Evolutionary conservation across 1,140 invertebrate genomes (phyloP), one percentile per base, ranked within the genome.

Genomic region (Magallana ariakensis): DNA sequence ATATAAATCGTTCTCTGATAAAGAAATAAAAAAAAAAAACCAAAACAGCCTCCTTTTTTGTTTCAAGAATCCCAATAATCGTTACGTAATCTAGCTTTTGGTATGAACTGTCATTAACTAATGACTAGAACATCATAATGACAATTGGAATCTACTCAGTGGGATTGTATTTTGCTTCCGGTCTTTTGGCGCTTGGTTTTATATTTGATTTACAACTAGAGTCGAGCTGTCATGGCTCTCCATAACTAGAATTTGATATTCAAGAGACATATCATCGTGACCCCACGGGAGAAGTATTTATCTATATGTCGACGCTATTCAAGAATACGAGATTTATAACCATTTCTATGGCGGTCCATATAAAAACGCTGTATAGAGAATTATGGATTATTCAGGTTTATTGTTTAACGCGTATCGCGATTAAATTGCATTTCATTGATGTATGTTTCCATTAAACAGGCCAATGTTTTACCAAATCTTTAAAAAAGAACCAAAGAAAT

Each of bases 391-490:
- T 70, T 70, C 33, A 75, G 33, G 33, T 75, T 75, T 75, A 75
- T 33, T 75, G 66, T 33, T 19, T 19, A 75, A 75, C 2, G 66
- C 66, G 26, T 9, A 75, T 26, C 33, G 66, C 26, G 66, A 75
- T 75, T 75, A 75, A 75, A 75, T 75, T 13, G 66, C 66, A 26
- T 19, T 75, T 75, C 66, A 75, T 75, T 13, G 66, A 22, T 84
- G 58, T 60, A 60, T 60, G 19, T 58, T 60, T 7, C 19, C n/a
- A 84, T 26, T 66, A 5, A 5, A 58, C 62, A 58, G 46, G 57
- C 15, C 16, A 60, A 62, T 33, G 22, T 13, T 60, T n/a, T n/a
- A n/a, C 26, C n/a, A 62, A 4, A 84, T 22, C 22, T 26, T 26
- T 26, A 70, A 22, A 26, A 26, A 13, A 70, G 33, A 26, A 70